Conservation (phyloP, 2,797 vertebrate genomes). For the Chlorospingus semifuscus region DNA sequence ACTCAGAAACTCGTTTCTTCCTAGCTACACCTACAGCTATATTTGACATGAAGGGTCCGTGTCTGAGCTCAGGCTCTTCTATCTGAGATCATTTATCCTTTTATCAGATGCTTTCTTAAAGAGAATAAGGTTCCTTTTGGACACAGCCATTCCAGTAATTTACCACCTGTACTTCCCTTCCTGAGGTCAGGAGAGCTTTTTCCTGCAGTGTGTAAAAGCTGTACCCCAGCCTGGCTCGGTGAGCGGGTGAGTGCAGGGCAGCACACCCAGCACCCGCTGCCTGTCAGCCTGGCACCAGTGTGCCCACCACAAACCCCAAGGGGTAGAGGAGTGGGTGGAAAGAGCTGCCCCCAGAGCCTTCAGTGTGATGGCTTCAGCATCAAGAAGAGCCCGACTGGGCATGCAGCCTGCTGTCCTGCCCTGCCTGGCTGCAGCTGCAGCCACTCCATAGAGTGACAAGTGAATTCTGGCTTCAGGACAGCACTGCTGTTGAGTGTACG, state of each 20-base stretch:
- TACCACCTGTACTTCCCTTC: neutral
- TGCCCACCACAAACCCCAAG: neutral
- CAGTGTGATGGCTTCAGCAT: neutral
- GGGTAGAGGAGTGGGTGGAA: neutral
- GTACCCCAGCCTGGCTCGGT: neutral
- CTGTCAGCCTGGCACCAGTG: accelerated
- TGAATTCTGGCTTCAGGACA: neutral
- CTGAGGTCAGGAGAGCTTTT: neutral
- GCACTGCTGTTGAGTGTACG: accelerated
- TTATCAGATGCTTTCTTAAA: neutral
- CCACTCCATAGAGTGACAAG: neutral
- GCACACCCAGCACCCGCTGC: neutral
- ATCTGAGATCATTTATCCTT: neutral
- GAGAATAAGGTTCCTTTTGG: neutral
- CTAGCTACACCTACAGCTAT: neutral
- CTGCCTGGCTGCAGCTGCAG: neutral
- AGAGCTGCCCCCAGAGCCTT: neutral
- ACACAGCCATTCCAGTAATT: neutral
- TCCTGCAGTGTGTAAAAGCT: neutral
- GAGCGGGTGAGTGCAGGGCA: accelerated
- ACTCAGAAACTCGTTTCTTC: neutral
- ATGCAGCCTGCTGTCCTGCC: neutral
- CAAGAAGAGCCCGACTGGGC: accelerated
- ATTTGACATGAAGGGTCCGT: neutral
- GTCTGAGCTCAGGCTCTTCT: neutral